Conservation (phyloP, 2,113 vertebrate genomes). For the Perca schrenkii region DNA sequence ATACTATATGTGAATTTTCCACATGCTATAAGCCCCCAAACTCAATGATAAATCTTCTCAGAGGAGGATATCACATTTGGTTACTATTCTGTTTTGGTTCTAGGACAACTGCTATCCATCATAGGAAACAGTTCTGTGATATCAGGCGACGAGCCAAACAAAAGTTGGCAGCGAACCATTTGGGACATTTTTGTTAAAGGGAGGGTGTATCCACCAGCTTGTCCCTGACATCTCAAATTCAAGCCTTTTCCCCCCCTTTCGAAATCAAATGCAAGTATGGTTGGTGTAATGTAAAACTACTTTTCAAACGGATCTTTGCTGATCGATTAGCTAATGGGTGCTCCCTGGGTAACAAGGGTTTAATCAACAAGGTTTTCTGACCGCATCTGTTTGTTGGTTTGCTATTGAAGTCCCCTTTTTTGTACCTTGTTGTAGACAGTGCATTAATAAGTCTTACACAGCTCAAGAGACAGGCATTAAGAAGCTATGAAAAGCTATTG, state of each 20-base stretch:
- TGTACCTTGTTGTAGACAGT: neutral
- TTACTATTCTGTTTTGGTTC: slow-evolving; percentile 16
- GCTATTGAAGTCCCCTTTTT: neutral
- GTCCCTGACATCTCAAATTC: slow-evolving; percentile 49
- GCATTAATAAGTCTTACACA: neutral
- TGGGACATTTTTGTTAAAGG: slow-evolving; percentile 37
- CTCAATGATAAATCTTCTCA: neutral
- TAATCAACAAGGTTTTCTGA: neutral
- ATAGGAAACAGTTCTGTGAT: slow-evolving; percentile 41
- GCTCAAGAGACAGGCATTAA: neutral
- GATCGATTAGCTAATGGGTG: neutral
- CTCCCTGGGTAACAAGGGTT: neutral
- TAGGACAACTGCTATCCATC: slow-evolving; percentile 26
- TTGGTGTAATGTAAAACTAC: neutral
- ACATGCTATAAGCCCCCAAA: neutral
- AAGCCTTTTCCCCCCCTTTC: neutral
- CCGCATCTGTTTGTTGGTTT: slow-evolving; percentile 1
- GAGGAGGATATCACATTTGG: slow-evolving; percentile 1
- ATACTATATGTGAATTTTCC: neutral
- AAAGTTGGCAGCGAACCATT: slow-evolving; percentile 40
- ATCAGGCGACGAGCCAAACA: slow-evolving; percentile 40
- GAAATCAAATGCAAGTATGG: slow-evolving; percentile 8
- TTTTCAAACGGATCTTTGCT: neutral
- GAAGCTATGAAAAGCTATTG: neutral
- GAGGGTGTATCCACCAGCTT: slow-evolving; percentile 40